Evolutionary conservation across 2,888 invertebrate genomes (phyloP).

Genomic region (Yponomeuta sedellus): DNA sequence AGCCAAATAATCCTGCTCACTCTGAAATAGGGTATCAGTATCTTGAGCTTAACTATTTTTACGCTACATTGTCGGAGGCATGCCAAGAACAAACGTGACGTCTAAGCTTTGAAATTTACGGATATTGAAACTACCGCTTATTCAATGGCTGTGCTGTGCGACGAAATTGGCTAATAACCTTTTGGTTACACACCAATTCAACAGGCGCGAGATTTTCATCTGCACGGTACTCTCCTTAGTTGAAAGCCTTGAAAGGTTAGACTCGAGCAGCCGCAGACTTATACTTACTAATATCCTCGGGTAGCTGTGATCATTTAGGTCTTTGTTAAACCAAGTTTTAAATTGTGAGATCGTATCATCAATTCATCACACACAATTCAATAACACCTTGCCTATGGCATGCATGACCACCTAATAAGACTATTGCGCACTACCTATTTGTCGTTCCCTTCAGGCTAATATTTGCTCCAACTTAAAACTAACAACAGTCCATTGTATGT

Average conservation of each 20-base stretch:
- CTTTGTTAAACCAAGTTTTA: no score
- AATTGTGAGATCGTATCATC: no score
- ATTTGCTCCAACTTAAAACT: neutral
- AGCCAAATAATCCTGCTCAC: neutral
- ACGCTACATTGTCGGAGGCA: neutral
- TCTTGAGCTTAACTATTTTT: neutral
- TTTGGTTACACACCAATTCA: neutral
- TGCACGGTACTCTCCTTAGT: no score
- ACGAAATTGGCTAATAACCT: neutral
- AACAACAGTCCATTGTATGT: neutral
- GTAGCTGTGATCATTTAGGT: no score
- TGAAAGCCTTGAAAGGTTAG: no score
- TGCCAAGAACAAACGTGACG: neutral
- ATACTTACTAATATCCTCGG: no score
- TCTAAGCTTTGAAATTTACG: neutral
- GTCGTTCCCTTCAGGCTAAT: neutral
- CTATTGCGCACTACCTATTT: no score
- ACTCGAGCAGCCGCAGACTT: no score
- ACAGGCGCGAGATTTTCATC: neutral
- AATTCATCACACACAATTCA: no score
- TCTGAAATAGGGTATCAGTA: no score
- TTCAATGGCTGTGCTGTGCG: neutral
- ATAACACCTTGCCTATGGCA: no score
- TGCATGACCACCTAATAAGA: no score
- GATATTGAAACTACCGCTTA: neutral